Conservation (phyloP, 1,140 invertebrate genomes). For the Charaxes varanes region DNA sequence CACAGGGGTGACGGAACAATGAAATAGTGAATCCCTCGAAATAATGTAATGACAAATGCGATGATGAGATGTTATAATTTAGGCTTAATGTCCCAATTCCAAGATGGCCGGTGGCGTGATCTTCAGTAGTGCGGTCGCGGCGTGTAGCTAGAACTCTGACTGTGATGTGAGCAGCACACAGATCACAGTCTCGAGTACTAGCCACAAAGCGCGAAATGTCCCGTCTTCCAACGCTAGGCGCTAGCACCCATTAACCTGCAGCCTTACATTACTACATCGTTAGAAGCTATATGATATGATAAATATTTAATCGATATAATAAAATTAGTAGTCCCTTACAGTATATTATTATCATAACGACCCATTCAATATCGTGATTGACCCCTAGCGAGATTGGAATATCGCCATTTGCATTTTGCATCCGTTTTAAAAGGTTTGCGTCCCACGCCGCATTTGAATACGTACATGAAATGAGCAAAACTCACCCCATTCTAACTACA, state of each 20-base stretch:
- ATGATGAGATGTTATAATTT: background rate
- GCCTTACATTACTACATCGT: background rate
- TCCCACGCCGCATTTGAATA: too few species aligned
- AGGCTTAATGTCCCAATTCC: conserved; percentile 6
- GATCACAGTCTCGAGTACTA: conserved; percentile 86
- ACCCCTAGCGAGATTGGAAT: too few species aligned
- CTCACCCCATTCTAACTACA: too few species aligned
- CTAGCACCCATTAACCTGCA: conserved; percentile 2
- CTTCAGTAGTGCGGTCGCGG: conserved; percentile 33
- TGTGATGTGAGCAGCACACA: conserved; percentile 90
- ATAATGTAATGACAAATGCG: too few species aligned
- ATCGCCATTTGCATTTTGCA: too few species aligned
- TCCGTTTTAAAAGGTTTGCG: too few species aligned
- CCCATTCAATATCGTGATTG: too few species aligned
- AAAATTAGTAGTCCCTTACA: background rate
- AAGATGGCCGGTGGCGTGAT: conserved; percentile 1
- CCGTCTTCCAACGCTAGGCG: conserved; percentile 2
- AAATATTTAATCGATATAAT: too few species aligned
- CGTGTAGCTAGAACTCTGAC: conserved; percentile 92
- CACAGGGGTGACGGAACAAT: too few species aligned
- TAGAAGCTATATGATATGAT: background rate
- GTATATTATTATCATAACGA: too few species aligned
- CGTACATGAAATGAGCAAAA: too few species aligned
- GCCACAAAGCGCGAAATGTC: conserved; percentile 71
- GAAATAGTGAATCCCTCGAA: too few species aligned